Evolutionary conservation across 2,888 invertebrate species (phyloP).

Genomic region (Phrixothrix hirtus): DNA sequence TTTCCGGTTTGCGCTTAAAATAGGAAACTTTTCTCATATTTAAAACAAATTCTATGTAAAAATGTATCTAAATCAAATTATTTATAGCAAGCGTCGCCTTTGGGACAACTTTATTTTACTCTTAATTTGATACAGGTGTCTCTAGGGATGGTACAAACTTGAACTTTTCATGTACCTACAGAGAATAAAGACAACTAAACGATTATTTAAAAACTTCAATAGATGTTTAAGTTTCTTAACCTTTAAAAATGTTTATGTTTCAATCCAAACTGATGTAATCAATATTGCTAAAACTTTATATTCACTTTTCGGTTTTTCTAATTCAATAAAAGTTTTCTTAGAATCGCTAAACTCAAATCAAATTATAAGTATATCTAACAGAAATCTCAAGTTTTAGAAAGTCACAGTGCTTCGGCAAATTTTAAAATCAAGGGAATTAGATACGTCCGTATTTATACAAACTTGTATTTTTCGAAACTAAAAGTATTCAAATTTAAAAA

Average conservation of each 20-base stretch:
- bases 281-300: too few relatives aligned
- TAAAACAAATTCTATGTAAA: slow-evolving; percentile 1
- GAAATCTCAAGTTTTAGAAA: too few relatives aligned
- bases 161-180: slow-evolving; percentile 18
- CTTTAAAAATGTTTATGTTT: too few relatives aligned
- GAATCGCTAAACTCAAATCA: too few relatives aligned
- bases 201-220: slow-evolving; percentile 14
- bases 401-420: too few relatives aligned
- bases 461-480: slow-evolving; percentile 16
- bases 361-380: slow-evolving; percentile 5
- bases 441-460: slow-evolving; percentile 19
- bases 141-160: slow-evolving; percentile 32
- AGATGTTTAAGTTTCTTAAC: too few relatives aligned
- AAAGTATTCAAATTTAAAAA: slow-evolving; percentile 29
- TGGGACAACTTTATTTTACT: slow-evolving; percentile 50
- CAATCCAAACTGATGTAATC: too few relatives aligned
- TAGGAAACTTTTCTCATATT: too few relatives aligned
- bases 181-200: slow-evolving; percentile 28
- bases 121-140: slow-evolving; percentile 56
- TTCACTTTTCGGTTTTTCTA: too few relatives aligned
- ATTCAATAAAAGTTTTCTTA: too few relatives aligned
- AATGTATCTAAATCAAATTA: slow-evolving; percentile 16
- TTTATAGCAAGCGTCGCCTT: slow-evolving; percentile 38
- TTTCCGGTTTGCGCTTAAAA: too few relatives aligned
- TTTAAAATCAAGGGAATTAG: slow-evolving; percentile 11